Base-by-base conservation (phyloP, 2,113 vertebrate species). In the Chitala chitala region DNA sequence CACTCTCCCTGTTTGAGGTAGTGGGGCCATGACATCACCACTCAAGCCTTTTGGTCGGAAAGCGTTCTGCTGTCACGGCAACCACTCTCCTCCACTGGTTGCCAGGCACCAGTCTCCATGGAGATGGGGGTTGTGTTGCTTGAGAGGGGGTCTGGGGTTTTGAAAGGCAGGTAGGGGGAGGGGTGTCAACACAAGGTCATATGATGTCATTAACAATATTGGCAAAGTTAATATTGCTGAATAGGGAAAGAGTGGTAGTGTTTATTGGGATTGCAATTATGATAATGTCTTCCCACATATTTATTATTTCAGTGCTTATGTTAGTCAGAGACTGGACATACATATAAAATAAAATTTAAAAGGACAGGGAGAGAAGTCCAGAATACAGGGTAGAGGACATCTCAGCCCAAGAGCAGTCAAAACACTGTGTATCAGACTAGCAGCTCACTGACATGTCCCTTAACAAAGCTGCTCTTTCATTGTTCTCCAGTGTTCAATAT, bases 61-160 rank as follows among this genome's bases (percentile, higher is more conserved):
- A 84, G 79, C 72, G 68, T 82, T 82, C 69, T 82, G 82, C 89
- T 78, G 59, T 86, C 83, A 81, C 76, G 74, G 86, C 83, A 86
- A 87, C 86, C 78, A 78, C 82, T 89, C 77, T 80, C 81, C 78
- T 90, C 85, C 88, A 89, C 87, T 84, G 86, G 90, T 92, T 92
- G 89, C 90, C 89, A 90, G 84, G 90, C 87, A 85, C 86, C 86
- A 71, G 88, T 92, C 89, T 88, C 89, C 88, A 90, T 90, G 89
- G 90, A 87, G 87, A 90, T 90, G 83, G 81, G 80, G 80, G 84
- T 78, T 79, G 71, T 75, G 53, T 65, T 73, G 69, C 74, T 33
- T 61, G 75, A 78, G 71, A 66, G 51, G 61, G 51, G 26, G 53
- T 31, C 17, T 76, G 81, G 80, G 79, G 75, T 73, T 78, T 69